Evolutionary conservation across 2,888 invertebrate genomes (phyloP).

Genomic region (Ecdyonurus torrentis): DNA sequence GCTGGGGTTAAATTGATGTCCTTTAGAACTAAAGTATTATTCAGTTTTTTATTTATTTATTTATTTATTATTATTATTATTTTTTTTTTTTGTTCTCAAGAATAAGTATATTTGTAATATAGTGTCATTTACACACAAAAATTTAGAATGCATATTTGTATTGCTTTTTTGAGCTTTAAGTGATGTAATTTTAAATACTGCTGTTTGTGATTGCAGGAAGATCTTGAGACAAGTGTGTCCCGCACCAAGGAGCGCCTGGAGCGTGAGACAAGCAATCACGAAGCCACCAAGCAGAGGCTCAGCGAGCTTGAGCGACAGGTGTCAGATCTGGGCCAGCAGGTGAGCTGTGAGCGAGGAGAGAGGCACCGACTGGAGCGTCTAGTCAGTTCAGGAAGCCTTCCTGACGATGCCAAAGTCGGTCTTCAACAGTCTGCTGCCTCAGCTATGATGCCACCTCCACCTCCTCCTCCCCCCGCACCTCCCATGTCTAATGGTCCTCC

Average conservation of each 20-base stretch:
- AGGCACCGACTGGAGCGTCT: slow-evolving; percentile 66
- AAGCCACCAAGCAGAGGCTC: slow-evolving; percentile 66
- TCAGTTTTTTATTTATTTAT: not conserved
- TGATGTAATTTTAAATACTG: too few species aligned
- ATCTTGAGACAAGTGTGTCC: slow-evolving; percentile 63
- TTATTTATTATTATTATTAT: not conserved
- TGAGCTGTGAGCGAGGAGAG: slow-evolving; percentile 64
- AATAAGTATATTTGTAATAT: not conserved
- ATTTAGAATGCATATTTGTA: too few species aligned
- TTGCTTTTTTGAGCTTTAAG: too few species aligned
- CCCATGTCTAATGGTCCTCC: slow-evolving; percentile 30
- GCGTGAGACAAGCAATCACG: slow-evolving; percentile 72
- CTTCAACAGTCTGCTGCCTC: slow-evolving; percentile 24
- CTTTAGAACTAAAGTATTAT: slow-evolving; percentile 6
- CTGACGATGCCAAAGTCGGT: slow-evolving; percentile 74
- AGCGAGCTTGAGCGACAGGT: slow-evolving; percentile 42
- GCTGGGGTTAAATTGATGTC: too few species aligned
- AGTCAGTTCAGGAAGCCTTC: slow-evolving; percentile 79
- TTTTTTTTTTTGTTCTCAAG: not conserved
- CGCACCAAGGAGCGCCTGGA: slow-evolving; percentile 76
- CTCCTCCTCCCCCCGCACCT: slow-evolving; percentile 33
- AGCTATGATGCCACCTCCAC: slow-evolving; percentile 38
- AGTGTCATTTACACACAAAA: too few species aligned
- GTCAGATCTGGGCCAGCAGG: slow-evolving; percentile 44
- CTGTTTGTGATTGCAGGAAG: slow-evolving; percentile 38